A percentile compares a stretch with the other conserved stretches of the same genome.
Evolutionary conservation across 2,797 vertebrate species (phyloP).

Genomic region (Pangasius krempfi): DNA sequence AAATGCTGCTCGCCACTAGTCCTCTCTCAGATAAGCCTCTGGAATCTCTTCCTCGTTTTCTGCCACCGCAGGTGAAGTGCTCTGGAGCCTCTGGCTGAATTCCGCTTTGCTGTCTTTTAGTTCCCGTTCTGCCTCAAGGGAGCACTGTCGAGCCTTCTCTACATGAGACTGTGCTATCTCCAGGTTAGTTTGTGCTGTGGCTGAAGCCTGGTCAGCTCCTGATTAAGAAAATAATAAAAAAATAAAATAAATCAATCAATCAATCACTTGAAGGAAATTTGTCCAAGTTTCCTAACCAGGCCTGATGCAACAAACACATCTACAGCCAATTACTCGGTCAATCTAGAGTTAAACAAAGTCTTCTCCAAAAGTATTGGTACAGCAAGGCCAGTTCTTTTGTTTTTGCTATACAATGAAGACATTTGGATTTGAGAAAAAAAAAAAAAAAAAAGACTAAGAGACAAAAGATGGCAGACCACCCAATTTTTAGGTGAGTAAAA

Average conservation of each 20-base stretch:
- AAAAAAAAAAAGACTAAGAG: neutral
- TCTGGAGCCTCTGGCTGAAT: constrained; percentile 67
- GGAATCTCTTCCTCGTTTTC: constrained; percentile 70
- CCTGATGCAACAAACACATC: neutral
- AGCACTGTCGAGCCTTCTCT: constrained; percentile 74
- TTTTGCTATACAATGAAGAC: neutral
- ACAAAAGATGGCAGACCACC: neutral
- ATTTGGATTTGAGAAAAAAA: neutral
- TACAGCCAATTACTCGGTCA: neutral
- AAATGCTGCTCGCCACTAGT: constrained; percentile 62
- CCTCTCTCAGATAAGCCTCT: constrained; percentile 81
- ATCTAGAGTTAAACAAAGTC: neutral
- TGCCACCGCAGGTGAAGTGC: constrained; percentile 27
- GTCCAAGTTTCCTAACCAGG: neutral
- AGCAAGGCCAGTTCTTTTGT: neutral
- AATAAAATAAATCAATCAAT: too few relatives aligned
- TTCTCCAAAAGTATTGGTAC: neutral
- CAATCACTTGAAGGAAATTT: neutral
- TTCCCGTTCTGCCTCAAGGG: constrained; percentile 77
- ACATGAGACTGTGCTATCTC: constrained; percentile 79
- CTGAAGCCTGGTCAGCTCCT: constrained; percentile 83
- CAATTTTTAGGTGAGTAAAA: neutral
- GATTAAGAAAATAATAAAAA: neutral
- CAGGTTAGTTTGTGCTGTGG: constrained; percentile 75
- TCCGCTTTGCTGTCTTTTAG: constrained; percentile 77